A percentile compares a stretch with the other conserved stretches of the same genome.
Conservation (phyloP, 2,113 vertebrate genomes). For the Chloebia gouldiae region DNA sequence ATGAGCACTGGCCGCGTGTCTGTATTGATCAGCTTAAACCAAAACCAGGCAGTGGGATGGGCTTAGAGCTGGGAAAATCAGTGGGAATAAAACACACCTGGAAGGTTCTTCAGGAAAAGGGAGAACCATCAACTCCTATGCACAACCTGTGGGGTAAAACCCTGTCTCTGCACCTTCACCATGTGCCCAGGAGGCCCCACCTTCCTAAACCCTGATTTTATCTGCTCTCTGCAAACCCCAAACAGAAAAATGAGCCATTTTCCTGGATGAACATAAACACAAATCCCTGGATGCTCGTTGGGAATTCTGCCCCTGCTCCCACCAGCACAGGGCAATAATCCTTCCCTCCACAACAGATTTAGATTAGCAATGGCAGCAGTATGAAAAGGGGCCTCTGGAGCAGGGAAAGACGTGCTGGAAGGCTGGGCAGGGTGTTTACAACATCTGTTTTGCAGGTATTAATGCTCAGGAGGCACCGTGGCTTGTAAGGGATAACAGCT, state of each 20-base stretch:
- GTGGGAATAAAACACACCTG: neutral
- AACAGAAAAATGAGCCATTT: fast-evolving
- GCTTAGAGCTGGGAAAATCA: neutral
- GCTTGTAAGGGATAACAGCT: neutral
- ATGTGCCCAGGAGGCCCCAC: neutral
- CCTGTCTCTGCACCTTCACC: neutral
- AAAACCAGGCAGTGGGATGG: neutral
- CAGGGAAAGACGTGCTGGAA: neutral
- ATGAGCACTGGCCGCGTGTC: fast-evolving
- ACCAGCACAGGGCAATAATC: neutral
- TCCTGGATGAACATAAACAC: neutral
- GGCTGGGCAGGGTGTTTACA: slow-evolving; percentile 23
- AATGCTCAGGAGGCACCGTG: neutral
- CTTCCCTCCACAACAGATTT: neutral
- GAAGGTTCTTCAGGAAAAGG: neutral
- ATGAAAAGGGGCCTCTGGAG: neutral
- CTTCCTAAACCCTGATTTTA: neutral
- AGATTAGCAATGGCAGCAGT: neutral
- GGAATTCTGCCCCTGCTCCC: neutral
- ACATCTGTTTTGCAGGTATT: slow-evolving; percentile 10
- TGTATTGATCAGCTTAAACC: neutral
- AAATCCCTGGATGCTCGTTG: neutral
- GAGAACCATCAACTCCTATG: neutral
- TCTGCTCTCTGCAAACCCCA: neutral
- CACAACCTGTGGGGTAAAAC: fast-evolving